Conservation (phyloP, 2,888 invertebrate genomes). For the Drosophila emarginata region DNA sequence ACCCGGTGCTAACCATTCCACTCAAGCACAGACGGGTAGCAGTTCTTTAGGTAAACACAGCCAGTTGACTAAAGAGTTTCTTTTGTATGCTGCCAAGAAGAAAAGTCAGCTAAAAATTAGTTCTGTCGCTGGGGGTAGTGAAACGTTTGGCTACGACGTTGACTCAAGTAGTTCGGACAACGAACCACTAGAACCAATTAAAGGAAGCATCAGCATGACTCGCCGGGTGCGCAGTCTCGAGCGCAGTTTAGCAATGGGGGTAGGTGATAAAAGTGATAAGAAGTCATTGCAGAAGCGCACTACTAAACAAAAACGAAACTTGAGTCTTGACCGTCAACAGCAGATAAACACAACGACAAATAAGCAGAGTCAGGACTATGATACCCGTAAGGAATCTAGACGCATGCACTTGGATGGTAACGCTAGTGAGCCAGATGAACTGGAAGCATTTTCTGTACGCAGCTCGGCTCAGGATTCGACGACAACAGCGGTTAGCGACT, state of each 20-base stretch:
- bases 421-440: slow-evolving; percentile 62
- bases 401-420: slow-evolving; percentile 52
- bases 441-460: slow-evolving; percentile 54
- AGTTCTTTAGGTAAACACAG: slow-evolving; percentile 75
- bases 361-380: slow-evolving; percentile 33
- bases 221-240: slow-evolving; percentile 80
- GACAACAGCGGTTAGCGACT: slow-evolving; percentile 42
- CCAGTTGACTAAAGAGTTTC: slow-evolving; percentile 75
- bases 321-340: slow-evolving; percentile 71
- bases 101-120: slow-evolving; percentile 51
- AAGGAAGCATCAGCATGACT: slow-evolving; percentile 50
- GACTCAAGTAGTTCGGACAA: slow-evolving; percentile 78
- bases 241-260: slow-evolving; percentile 53
- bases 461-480: slow-evolving; percentile 65
- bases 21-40: slow-evolving; percentile 46
- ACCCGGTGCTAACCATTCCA: background rate
- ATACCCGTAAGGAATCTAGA: slow-evolving; percentile 47
- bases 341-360: slow-evolving; percentile 13
- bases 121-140: background rate
- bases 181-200: slow-evolving; percentile 57
- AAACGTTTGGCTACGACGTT: slow-evolving; percentile 45
- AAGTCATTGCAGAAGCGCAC: slow-evolving; percentile 71
- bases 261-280: slow-evolving; percentile 57
- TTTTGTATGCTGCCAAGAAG: slow-evolving; percentile 65
- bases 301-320: slow-evolving; percentile 80